Percentiles rank a stretch among this genome's conserved stretches.
Conservation (phyloP, 2,797 vertebrate species). For the Peromyscus attwateri region DNA sequence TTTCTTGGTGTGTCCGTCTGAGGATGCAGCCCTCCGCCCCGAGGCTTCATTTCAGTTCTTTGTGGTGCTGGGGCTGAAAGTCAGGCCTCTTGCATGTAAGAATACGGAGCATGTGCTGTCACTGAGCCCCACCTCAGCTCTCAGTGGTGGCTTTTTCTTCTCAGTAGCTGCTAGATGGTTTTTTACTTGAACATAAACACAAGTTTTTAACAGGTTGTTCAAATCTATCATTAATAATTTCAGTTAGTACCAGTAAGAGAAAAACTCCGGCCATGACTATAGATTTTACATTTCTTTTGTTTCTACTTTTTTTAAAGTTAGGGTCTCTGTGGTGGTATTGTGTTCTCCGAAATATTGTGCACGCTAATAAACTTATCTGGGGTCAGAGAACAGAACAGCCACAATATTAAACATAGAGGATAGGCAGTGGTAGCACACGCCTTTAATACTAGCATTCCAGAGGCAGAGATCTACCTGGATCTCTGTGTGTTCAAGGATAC, state of each 20-base stretch:
- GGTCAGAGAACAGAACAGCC: too few species aligned
- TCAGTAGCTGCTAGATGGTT: background rate
- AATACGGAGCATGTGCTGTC: accelerated
- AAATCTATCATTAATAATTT: background rate
- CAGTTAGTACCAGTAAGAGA: background rate
- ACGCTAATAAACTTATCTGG: too few species aligned
- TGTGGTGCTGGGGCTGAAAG: background rate
- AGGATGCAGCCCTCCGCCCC: background rate
- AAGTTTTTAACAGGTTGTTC: background rate
- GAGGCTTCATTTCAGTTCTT: background rate
- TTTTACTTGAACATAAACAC: background rate
- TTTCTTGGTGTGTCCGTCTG: background rate
- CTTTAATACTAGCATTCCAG: too few species aligned
- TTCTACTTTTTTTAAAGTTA: background rate
- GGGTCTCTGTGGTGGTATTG: background rate
- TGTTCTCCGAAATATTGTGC: too few species aligned
- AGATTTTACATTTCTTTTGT: constrained; percentile 39
- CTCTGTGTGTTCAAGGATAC: too few species aligned
- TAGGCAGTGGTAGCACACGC: too few species aligned
- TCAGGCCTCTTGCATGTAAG: background rate
- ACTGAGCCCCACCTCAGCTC: background rate
- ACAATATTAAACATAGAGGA: too few species aligned
- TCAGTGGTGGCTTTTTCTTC: too few species aligned
- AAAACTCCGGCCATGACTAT: background rate
- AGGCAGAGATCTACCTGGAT: too few species aligned